These are phyloP conservation scores for Ligdia adustata DNA, from an alignment of 2,888 invertebrate genomes.

Conservation along the genomic window DNA sequence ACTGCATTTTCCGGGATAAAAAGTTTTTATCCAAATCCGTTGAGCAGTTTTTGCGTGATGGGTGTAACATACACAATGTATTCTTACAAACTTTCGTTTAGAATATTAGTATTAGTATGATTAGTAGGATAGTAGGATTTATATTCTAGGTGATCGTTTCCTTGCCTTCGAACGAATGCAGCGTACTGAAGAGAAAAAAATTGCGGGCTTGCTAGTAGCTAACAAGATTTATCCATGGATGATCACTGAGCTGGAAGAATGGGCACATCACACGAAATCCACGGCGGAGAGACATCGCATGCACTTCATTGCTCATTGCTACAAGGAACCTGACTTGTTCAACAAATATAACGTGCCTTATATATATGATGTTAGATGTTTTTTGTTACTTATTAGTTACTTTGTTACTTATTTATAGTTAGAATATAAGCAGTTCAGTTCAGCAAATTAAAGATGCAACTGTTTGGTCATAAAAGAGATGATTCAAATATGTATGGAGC, in stretches of 20 bases:
- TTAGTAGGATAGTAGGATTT: too few species aligned
- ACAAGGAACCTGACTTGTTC: conserved; percentile 73
- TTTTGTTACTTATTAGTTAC: too few species aligned
- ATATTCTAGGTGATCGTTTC: conserved; percentile 60
- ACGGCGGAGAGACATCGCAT: conserved; percentile 69
- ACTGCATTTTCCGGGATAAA: too few species aligned
- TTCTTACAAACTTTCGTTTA: too few species aligned
- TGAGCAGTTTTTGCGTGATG: too few species aligned
- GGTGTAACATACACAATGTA: too few species aligned
- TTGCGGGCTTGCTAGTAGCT: conserved; percentile 78
- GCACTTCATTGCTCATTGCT: conserved; percentile 79
- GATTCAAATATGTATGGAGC: too few species aligned
- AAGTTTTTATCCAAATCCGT: too few species aligned
- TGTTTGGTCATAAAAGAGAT: too few species aligned
- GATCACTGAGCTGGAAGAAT: conserved; percentile 75
- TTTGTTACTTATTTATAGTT: neutral
- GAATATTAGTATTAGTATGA: too few species aligned
- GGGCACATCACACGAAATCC: conserved; percentile 72
- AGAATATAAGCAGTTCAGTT: too few species aligned
- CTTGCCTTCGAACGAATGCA: conserved; percentile 59
- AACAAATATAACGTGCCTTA: conserved; percentile 66
- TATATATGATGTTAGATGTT: conserved; percentile 76
- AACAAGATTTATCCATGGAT: conserved; percentile 79
- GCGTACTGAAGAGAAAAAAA: conserved; percentile 60
- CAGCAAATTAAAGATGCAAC: too few species aligned